phyloP scores from a whole-genome alignment of 2,113 vertebrate species.

The Odocoileus hemionus region DNA sequence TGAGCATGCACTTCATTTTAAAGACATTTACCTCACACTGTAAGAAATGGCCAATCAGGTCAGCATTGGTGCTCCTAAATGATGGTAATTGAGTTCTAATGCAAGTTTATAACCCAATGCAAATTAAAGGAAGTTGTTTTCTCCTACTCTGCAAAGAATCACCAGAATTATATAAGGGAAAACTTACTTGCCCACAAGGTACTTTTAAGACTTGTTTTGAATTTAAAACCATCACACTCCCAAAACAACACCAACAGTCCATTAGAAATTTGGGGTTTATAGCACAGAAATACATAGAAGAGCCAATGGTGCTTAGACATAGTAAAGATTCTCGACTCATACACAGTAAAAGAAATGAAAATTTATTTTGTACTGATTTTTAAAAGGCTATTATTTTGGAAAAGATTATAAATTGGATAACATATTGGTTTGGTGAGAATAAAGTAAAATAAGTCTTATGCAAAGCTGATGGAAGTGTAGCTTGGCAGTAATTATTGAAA shows the following conservation, averaged over 20 bases:
- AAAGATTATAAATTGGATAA: not conserved
- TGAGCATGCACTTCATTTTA: conserved; percentile 31
- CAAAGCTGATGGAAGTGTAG: not conserved
- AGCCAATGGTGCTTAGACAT: not conserved
- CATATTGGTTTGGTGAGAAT: not conserved
- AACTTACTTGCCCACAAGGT: conserved; percentile 50
- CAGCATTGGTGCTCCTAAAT: not conserved
- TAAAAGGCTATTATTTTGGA: not conserved
- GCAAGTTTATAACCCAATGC: conserved; percentile 32
- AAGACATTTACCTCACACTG: not conserved
- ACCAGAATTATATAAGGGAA: conserved; percentile 59
- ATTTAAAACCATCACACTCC: not conserved
- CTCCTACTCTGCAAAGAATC: conserved; percentile 48
- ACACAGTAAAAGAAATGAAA: not conserved
- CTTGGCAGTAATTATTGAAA: not conserved
- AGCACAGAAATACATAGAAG: not conserved
- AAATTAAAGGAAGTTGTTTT: conserved; percentile 35
- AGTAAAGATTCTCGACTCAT: not conserved
- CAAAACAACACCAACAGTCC: not conserved
- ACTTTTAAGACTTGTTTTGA: conserved; percentile 60
- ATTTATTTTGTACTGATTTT: not conserved
- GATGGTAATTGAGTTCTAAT: conserved; percentile 38
- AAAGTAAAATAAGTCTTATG: not conserved
- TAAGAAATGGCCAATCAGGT: not conserved
- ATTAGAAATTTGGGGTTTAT: not conserved